These are phyloP conservation scores for Aradus depressus DNA, from an alignment of 2,888 invertebrate genomes.

Conservation along the genomic window DNA sequence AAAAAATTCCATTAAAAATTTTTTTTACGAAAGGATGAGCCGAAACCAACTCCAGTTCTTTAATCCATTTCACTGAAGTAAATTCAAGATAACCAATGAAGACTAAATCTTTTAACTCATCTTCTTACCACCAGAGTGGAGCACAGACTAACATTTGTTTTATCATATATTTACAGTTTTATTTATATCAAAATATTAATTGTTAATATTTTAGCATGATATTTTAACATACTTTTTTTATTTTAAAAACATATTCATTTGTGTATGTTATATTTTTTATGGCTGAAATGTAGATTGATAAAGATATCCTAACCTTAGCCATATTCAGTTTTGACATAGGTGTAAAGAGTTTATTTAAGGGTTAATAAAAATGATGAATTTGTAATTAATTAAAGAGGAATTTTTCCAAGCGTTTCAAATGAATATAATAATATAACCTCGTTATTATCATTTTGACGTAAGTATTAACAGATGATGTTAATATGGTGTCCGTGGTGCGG, in stretches of 20 bases:
- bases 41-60: slow-evolving; percentile 6
- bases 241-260: not conserved
- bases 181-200: not conserved
- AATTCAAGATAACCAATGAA: slow-evolving; percentile 10
- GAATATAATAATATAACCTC: too few relatives aligned
- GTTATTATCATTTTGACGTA: slow-evolving; percentile 11
- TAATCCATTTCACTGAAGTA: slow-evolving; percentile 12
- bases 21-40: not conserved
- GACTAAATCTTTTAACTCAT: slow-evolving; percentile 10
- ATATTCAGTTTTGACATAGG: not conserved
- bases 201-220: not conserved
- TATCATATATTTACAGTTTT: not conserved
- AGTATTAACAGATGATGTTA: slow-evolving; percentile 9
- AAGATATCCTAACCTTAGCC: too few relatives aligned
- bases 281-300: not conserved
- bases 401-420: too few relatives aligned
- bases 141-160: slow-evolving; percentile 6
- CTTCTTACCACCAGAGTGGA: slow-evolving; percentile 1
- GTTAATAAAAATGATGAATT: too few relatives aligned
- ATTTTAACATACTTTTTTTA: not conserved
- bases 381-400: too few relatives aligned
- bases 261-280: not conserved
- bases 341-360: not conserved
- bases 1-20: slow-evolving; percentile 8
- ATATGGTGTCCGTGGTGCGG: slow-evolving; percentile 15